These are phyloP conservation scores for Aplysina aerophoba DNA, from an alignment of 37 sponge, comb jelly and placozoan genomes.

Conservation along the genomic window DNA sequence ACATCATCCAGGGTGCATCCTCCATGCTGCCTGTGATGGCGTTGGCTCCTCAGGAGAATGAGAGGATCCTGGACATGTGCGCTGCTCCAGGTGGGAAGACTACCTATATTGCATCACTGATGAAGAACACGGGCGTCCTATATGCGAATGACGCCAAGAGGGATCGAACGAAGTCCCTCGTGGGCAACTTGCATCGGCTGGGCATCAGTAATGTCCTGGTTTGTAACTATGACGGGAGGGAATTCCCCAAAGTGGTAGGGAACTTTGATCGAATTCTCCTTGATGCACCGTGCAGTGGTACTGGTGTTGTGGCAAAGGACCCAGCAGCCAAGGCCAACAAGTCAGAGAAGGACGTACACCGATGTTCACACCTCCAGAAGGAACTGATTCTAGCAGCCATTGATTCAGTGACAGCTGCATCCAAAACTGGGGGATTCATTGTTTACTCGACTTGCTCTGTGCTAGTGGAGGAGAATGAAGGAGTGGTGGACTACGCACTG, in stretches of 20 bases:
- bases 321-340: slow-evolving; percentile 86
- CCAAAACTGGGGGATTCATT: slow-evolving; percentile 87
- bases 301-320: slow-evolving; percentile 96
- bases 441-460: slow-evolving; percentile 98
- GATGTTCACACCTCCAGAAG: slow-evolving; percentile 90
- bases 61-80: slow-evolving; percentile 96
- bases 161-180: slow-evolving; percentile 85
- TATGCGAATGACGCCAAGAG: slow-evolving; percentile 90
- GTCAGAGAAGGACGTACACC: slow-evolving; percentile 83
- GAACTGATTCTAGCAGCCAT: slow-evolving; percentile 95
- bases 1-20: slow-evolving; percentile 97
- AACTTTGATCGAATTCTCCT: slow-evolving; percentile 96
- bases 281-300: slow-evolving; percentile 99
- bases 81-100: slow-evolving; percentile 99
- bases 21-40: slow-evolving; percentile 98
- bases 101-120: slow-evolving; percentile 93
- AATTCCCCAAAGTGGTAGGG: slow-evolving; percentile 90
- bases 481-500: slow-evolving; percentile 95
- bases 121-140: slow-evolving; percentile 98
- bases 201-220: slow-evolving; percentile 90
- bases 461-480: slow-evolving; percentile 95
- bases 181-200: slow-evolving; percentile 88
- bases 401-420: slow-evolving; percentile 86
- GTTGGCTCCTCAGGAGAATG: slow-evolving; percentile 89
- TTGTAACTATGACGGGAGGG: slow-evolving; percentile 92